These are phyloP conservation scores for Catocala fraxini DNA, from an alignment of 2,888 invertebrate genomes.

Conservation along the genomic window DNA sequence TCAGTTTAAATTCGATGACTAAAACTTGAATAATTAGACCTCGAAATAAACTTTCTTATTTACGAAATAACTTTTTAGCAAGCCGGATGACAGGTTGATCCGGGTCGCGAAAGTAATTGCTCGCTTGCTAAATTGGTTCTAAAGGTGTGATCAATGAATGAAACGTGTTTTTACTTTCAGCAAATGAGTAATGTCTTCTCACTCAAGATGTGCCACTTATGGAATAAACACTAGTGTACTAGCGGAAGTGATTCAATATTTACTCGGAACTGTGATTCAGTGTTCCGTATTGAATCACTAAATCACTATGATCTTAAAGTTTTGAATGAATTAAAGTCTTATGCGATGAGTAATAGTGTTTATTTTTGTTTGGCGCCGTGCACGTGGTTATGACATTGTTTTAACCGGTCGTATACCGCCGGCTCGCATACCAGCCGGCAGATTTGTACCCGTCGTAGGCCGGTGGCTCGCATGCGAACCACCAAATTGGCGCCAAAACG, in stretches of 20 bases:
- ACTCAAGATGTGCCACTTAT: slow-evolving; percentile 51
- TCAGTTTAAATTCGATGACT: slow-evolving; percentile 35
- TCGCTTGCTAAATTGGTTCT: slow-evolving; percentile 6
- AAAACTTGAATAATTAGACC: slow-evolving; percentile 34
- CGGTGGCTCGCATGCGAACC: too few relatives aligned
- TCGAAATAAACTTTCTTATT: slow-evolving; percentile 36
- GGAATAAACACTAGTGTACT: slow-evolving; percentile 45
- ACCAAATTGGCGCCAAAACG: too few relatives aligned
- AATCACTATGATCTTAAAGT: slow-evolving; percentile 51
- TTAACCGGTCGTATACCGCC: too few relatives aligned
- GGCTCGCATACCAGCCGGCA: too few relatives aligned
- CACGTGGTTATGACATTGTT: slow-evolving; percentile 37
- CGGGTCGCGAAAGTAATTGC: slow-evolving; percentile 1
- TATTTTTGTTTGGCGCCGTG: slow-evolving; percentile 42
- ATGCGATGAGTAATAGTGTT: slow-evolving; percentile 47
- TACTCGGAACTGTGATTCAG: slow-evolving; percentile 79
- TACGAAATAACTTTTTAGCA: slow-evolving; percentile 14
- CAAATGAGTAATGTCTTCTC: slow-evolving; percentile 43
- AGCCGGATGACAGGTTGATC: slow-evolving; percentile 35
- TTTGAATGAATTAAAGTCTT: slow-evolving; percentile 42
- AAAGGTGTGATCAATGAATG: background rate
- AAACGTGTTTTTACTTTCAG: slow-evolving; percentile 1
- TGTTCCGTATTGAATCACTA: slow-evolving; percentile 72
- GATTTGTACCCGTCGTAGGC: too few relatives aligned
- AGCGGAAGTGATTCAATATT: slow-evolving; percentile 79